Percentiles rank a stretch among this genome's conserved stretches.
Conservation (phyloP, 2,888 invertebrate species). For the Dermolepida albohirtum region DNA sequence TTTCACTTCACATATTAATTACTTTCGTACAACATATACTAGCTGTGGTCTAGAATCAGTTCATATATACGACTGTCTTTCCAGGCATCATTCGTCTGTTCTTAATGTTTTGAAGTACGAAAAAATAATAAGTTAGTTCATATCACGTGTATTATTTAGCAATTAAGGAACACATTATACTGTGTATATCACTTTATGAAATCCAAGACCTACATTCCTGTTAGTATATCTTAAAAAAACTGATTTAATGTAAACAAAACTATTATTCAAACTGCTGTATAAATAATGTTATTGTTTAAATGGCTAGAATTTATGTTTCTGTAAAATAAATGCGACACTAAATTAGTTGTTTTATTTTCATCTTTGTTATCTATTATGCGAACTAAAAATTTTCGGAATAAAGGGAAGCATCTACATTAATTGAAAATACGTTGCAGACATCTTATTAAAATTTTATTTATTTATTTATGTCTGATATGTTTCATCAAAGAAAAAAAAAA, state of each 20-base stretch:
- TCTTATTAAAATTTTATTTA: constrained; percentile 24
- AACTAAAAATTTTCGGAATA: neutral
- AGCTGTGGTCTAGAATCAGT: no score
- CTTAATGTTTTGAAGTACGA: no score
- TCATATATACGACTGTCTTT: no score
- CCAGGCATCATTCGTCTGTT: no score
- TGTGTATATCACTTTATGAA: neutral
- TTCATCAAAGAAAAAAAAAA: constrained; percentile 24
- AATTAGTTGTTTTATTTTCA: constrained; percentile 31
- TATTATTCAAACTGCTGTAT: constrained; percentile 15
- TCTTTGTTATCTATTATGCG: neutral
- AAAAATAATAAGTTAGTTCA: no score
- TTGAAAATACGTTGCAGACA: constrained; percentile 5
- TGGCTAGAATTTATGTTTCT: constrained; percentile 25
- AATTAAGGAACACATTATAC: neutral
- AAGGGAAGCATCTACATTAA: neutral
- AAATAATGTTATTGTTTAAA: constrained; percentile 29
- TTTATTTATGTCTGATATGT: neutral
- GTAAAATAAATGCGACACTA: constrained; percentile 27
- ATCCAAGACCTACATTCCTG: constrained; percentile 12
- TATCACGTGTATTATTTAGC: neutral
- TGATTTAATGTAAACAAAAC: constrained; percentile 17
- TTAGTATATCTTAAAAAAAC: constrained; percentile 11
- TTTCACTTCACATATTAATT: no score
- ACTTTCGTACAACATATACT: no score